Evolutionary conservation across 2,888 invertebrate species (phyloP), one percentile per base, ranked within the genome.

Genomic region (Myopa testacea): DNA sequence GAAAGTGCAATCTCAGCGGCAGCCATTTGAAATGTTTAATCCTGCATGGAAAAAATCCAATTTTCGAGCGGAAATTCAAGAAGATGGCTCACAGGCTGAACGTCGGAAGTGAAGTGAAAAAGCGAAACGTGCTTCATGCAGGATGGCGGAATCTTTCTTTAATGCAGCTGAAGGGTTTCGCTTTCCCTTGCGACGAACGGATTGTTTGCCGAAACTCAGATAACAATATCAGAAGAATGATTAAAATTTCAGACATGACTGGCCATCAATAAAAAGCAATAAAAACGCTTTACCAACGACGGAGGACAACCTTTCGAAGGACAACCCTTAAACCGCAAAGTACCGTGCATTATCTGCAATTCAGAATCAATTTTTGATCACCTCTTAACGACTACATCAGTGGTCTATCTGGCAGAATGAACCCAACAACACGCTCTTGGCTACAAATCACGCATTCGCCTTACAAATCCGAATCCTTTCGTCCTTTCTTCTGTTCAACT

Each of bases 41-140:
- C 69, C 50, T 69, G 26, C 45, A 71, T 55, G 55, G 58, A 72
- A 72, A 70, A 70, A 72, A 72, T 72, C 72, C 72, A 72, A 72
- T 72, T 72, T 60, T 58, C 5, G 58, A 16, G 40, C 58, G 72
- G 72, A 72, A 72, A 60, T 60, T 40, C 72, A 40, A 72, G 50
- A 72, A 40, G 72, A 72, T 60, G 60, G 58, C 45, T 8, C 38
- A 72, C 40, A n/a, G 38, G 55, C 37, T 16, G 16, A 58, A 37
- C 40, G 69, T 3, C 55, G 72, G 60, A 72, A 60, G 60, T 40
- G 38, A 58, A n/a, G 58, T 19, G 62, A 10, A 26, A 26, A 4
- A 26, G 26, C 14, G 62, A 62, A 62, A 34, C 62, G 19, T 62
- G 62, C 62, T 62, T 26, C 62, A 4, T 3, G 62, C 62, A 16